Conservation (phyloP, 2,888 invertebrate genomes). For the Blomia tropicalis region DNA sequence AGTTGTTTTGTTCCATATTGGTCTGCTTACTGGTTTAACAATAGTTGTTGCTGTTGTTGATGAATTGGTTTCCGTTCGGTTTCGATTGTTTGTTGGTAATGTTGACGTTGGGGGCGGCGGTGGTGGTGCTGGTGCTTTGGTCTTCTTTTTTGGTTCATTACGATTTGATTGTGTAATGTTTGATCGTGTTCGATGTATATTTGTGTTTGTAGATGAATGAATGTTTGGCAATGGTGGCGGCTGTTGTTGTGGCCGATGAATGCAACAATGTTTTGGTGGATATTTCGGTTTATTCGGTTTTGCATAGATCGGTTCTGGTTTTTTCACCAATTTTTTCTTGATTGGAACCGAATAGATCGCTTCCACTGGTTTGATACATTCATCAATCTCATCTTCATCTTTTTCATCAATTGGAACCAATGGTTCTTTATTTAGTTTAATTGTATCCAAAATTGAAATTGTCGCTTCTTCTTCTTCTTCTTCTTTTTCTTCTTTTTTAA, state of each 20-base stretch:
- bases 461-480: no score
- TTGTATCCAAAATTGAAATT: no score
- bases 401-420: not conserved
- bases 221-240: not conserved
- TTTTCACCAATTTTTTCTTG: not conserved
- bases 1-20: not conserved
- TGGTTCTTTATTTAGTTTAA: not conserved
- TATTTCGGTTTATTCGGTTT: conserved; percentile 4
- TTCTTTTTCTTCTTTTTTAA: no score
- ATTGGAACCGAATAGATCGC: not conserved
- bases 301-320: conserved; percentile 5
- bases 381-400: not conserved
- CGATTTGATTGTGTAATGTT: not conserved
- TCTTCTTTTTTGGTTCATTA: not conserved
- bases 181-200: no score
- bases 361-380: not conserved
- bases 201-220: not conserved
- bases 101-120: not conserved
- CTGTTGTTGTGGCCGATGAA: not conserved
- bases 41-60: not conserved
- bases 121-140: conserved; percentile 7
- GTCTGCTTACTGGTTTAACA: not conserved
- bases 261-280: conserved; percentile 8
- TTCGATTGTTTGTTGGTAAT: not conserved
- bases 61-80: not conserved